These are phyloP conservation scores for Ennomos quercinarius DNA, from an alignment of 2,888 invertebrate species.

Conservation along the genomic window DNA sequence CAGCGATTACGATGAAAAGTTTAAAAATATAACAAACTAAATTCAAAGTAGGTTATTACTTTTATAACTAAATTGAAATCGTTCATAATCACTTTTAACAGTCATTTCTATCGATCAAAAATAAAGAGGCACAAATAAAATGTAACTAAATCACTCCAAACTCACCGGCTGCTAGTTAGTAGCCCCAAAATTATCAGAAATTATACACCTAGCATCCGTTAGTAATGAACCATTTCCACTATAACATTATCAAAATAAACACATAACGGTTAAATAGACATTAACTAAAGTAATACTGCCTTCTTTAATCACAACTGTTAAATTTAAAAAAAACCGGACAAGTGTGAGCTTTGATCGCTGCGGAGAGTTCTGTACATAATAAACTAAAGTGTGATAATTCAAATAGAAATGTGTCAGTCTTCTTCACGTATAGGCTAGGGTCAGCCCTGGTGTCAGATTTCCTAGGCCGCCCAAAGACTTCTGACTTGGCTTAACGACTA, in stretches of 20 bases:
- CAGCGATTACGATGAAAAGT: too few species aligned
- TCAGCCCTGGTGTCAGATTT: too few species aligned
- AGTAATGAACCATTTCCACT: constrained; percentile 22
- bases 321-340: constrained; percentile 17
- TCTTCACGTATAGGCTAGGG: too few species aligned
- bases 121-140: constrained; percentile 17
- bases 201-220: constrained; percentile 26
- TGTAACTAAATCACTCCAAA: constrained; percentile 15
- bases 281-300: constrained; percentile 18
- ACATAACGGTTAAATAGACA: constrained; percentile 21
- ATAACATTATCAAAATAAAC: constrained; percentile 30
- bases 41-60: too few species aligned
- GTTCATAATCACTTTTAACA: not conserved
- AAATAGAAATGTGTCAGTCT: too few species aligned
- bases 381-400: too few species aligned
- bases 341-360: too few species aligned
- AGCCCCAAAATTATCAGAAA: constrained; percentile 26
- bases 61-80: too few species aligned
- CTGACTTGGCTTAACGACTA: too few species aligned
- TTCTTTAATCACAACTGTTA: constrained; percentile 29
- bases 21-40: too few species aligned
- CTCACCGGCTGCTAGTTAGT: constrained; percentile 22
- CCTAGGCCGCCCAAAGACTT: too few species aligned
- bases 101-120: constrained; percentile 17
- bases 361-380: too few species aligned